Base-by-base conservation (phyloP, 2,113 vertebrate species). In the Sinocyclocheilus grahami region DNA sequence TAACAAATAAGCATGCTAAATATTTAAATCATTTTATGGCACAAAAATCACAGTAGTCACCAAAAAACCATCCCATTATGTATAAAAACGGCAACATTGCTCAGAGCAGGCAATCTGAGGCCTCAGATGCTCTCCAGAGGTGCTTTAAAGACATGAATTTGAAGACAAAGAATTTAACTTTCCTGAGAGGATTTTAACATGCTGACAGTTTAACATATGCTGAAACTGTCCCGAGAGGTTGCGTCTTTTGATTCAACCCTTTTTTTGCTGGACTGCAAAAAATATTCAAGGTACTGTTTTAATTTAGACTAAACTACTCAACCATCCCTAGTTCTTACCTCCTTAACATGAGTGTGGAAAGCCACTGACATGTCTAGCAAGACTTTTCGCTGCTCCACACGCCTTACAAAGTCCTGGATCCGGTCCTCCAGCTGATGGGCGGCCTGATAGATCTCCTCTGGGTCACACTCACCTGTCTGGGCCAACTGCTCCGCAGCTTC, bases 361-460 rank as follows among this genome's bases (percentile, higher is more conserved):
- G 98, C 97, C 88, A 99, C 98, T 2, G 98, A 99, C 98, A 99
- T 99, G 94, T 99, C 98, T 91, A 99, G 92, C 58, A 99, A 93
- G 92, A 99, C 95, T 95, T 99, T 99, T 63, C 98, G 96, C 60
- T 99, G 98, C 90, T 99, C 98, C 63, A 99, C 98, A 0, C 98
- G 96, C 65, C 98, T 94, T 33, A 99, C 98, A 87, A 99, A 99
- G 92, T 99, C 98, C 92, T 99, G 98, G 90, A 99, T 99, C 78
- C 98, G 92, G 93, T 99, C 98, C 91, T 99, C 98, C 0, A 99
- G 95, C 91, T 99, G 98, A 94, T 98, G 98, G 87, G 98, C 98
- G 78, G 98, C 98, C 93, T 99, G 98, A 92, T 97, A 99, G 85
- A 99, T 99, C 94, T 99, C 98, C 90, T 99, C 98, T 0, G 98